These are phyloP conservation scores for Chrysocyon brachyurus DNA, from an alignment of 2,797 vertebrate species.

Conservation along the genomic window DNA sequence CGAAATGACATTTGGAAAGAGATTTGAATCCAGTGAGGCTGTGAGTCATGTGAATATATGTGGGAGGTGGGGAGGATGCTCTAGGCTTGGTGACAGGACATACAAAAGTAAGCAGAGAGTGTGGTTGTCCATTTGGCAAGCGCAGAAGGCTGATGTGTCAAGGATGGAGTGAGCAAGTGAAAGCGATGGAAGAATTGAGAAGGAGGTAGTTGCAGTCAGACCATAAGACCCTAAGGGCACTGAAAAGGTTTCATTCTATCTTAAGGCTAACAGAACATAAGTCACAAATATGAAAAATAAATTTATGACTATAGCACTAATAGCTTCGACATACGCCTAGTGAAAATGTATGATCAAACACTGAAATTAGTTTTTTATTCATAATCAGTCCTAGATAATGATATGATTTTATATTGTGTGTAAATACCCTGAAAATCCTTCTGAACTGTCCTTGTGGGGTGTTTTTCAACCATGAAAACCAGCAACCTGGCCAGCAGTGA, in stretches of 20 bases:
- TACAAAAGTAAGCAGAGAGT: neutral
- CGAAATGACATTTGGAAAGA: conserved; percentile 24
- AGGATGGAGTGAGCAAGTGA: neutral
- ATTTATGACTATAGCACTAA: neutral
- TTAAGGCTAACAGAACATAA: neutral
- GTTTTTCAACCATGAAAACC: conserved; percentile 2
- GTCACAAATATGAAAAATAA: neutral
- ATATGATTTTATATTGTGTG: neutral
- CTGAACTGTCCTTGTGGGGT: neutral
- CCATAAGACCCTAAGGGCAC: too few species aligned
- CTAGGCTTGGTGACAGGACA: neutral
- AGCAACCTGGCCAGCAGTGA: neutral
- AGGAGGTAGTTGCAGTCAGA: neutral
- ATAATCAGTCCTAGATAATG: neutral
- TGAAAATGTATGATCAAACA: neutral
- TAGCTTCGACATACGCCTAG: neutral
- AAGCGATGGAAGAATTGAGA: neutral
- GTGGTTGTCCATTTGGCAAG: neutral
- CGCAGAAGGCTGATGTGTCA: neutral
- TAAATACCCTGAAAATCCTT: neutral
- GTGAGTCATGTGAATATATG: neutral
- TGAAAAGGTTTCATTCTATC: neutral
- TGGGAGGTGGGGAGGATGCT: neutral
- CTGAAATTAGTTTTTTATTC: neutral
- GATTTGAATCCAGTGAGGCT: neutral